These are phyloP conservation scores for Dermolepida albohirtum DNA, from an alignment of 2,888 invertebrate genomes.

Conservation along the genomic window DNA sequence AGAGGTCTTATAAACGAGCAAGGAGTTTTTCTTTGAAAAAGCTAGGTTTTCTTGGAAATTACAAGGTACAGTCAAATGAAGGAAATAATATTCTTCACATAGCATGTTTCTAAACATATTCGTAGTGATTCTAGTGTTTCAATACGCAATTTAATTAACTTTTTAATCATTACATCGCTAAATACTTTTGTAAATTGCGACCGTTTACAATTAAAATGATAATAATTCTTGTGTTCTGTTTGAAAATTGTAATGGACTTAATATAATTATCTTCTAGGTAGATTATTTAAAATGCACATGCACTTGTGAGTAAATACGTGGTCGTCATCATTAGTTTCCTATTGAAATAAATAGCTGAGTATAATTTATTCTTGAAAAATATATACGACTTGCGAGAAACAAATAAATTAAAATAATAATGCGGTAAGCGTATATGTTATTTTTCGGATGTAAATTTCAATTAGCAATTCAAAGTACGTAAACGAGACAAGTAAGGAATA, in stretches of 20 bases:
- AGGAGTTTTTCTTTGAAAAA: no score
- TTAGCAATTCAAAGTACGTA: conserved; percentile 39
- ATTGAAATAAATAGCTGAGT: conserved; percentile 32
- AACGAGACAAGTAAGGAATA: conserved; percentile 37
- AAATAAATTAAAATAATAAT: conserved; percentile 43
- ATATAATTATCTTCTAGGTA: no score
- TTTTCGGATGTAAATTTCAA: conserved; percentile 42
- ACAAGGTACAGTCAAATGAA: neutral
- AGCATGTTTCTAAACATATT: conserved; percentile 10
- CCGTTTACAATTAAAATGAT: no score
- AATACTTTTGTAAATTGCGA: no score
- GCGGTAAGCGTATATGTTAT: conserved; percentile 41
- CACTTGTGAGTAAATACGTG: conserved; percentile 25
- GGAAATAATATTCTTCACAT: conserved; percentile 11
- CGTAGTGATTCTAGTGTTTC: no score
- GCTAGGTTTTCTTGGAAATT: no score
- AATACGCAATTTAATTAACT: no score
- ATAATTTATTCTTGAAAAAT: conserved; percentile 36
- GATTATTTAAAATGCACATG: conserved; percentile 26
- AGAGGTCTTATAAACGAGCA: no score
- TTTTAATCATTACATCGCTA: no score
- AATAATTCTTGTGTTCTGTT: no score
- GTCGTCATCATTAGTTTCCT: conserved; percentile 36
- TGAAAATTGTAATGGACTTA: no score
- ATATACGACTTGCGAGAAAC: conserved; percentile 40